Base-by-base conservation (phyloP, 2,888 invertebrate genomes). In the Perizoma flavofasciatum region DNA sequence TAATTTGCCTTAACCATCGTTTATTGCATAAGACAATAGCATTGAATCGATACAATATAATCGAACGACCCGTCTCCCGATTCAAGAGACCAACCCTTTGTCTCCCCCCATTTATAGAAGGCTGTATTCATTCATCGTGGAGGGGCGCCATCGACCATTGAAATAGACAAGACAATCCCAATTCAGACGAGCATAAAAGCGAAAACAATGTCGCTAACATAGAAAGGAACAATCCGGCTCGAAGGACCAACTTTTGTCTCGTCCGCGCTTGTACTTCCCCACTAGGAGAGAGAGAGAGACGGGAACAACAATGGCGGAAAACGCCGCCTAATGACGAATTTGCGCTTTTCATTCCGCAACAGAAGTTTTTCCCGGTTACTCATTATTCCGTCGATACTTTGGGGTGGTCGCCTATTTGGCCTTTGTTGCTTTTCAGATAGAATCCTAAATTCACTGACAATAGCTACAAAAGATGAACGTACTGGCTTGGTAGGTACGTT, bases 281-380 rank as follows among this genome's bases (percentile, higher is more conserved):
- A 60, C 40, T 68, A 80, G 67, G 68, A 44, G 79, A 87, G 70
- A 63, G 70, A 63, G 70, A 61, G 80, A 79, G 83, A 88, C 69
- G 73, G 78, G 68, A 69, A 79, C 81, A 86, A 90, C 88, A 91
- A 90, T 89, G 88, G 86, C 85, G 89, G 89, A 86, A 89, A 90
- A 86, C 89, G 89, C 89, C 88, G 87, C 88, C 92, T 91, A 92
- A 92, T 92, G 92, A 90, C 92, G 92, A 92, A 92, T 92, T 92
- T 92, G 92, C 91, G 92, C 91, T 92, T 91, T 92, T 92, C 92
- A 92, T 91, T 90, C 89, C 90, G 89, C 89, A 88, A 91, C 91
- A 91, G 85, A 91, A 92, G 90, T 92, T 92, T 92, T 92, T 91
- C 91, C 88, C 91, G 89, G 87, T 88, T 87, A 79, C 85, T 90